These are phyloP conservation scores for roundworm (Caenorhabditis elegans) DNA, from an alignment of 1,140 invertebrate species.

Conservation along the genomic window WBcel235 BX284606.5:16667001-16667500, in stretches of 20 bases:
- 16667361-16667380: background rate
- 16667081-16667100: background rate
- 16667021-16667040: too few relatives aligned
- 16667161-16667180: background rate
- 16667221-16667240: background rate
- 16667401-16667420: conserved; percentile 17
- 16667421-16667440: background rate
- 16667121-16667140: background rate
- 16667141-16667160: background rate
- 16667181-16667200: conserved; percentile 13
- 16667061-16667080: background rate
- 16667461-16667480: background rate
- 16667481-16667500: background rate
- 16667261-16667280: background rate
- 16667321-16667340: background rate
- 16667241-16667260: too few relatives aligned
- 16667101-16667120: background rate
- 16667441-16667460: conserved; percentile 30
- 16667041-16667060: too few relatives aligned
- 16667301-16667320: background rate
- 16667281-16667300: background rate
- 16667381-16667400: background rate
- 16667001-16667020: too few relatives aligned
- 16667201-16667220: background rate
- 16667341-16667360: too few relatives aligned